Evolutionary conservation across 2,888 invertebrate species (phyloP), one percentile per base, ranked within the genome.

Genomic region (Drosophila stalkeri): DNA sequence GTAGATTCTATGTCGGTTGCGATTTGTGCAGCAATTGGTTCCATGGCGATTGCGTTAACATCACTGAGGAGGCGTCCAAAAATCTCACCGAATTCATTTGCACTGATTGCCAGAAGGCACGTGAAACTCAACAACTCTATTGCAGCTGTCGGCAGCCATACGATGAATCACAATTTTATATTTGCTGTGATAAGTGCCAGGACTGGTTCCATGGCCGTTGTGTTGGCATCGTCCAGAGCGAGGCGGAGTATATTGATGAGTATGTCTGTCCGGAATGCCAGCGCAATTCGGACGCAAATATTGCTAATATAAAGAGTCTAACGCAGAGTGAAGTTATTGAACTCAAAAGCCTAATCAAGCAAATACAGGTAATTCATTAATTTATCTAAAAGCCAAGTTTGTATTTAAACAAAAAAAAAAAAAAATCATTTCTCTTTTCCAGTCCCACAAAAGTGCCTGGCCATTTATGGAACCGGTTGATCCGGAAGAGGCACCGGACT

Each of bases 201-300:
- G 99, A 98, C 93, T 99, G 99, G 99, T 99, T 99, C 94, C 99
- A 99, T 93, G 99, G 99, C 9, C 95, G 97, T 67, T 99, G 99
- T 93, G 99, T 99, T 51, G 99, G 99, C 44, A 97, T 98, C 90
- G 93, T 98, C 57, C 98, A 98, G 91, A 97, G 97, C 4, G 98
- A 98, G 92, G 99, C 98, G 27, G 98, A 98, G 91, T 97, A 97
- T 86, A 98, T 99, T 82, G 99, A 98, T 90, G 98, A 98, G 89
- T 99, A 99, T 91, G 96, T 98, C 81, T 99, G 99, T 94, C 99
- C 99, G 0, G 97, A 97, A 92, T 99, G 99, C 93, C 97, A 98
- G 92, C 95, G 97, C 82, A 97, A 98, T 92, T 97, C 97, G 81
- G 96, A 96, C 18, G 96, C 97, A 23, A 98, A 98, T 94, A 96